phyloP scores from a whole-genome alignment of 2,113 vertebrate species.

The Asarcornis scutulata region DNA sequence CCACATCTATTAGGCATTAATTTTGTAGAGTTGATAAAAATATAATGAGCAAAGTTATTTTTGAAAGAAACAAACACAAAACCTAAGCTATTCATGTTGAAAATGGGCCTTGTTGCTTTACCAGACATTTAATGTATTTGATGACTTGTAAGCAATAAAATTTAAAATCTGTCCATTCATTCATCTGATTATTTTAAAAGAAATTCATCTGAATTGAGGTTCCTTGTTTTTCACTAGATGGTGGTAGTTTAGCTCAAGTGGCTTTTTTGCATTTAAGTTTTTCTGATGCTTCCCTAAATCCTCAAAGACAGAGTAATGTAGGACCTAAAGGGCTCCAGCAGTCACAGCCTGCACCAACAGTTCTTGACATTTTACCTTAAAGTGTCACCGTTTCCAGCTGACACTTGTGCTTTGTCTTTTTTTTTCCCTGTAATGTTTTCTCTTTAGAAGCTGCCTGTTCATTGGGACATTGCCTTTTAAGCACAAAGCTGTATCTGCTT shows the following conservation, averaged over 20 bases:
- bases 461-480: not conserved
- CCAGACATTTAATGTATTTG: not conserved
- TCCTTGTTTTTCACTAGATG: not conserved
- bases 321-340: not conserved
- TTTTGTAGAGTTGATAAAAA: not conserved
- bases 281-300: not conserved
- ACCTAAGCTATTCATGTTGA: not conserved
- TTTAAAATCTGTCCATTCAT: constrained; percentile 65
- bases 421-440: not conserved
- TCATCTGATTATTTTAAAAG: not conserved
- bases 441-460: not conserved
- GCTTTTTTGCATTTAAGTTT: not conserved
- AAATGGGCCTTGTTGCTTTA: not conserved
- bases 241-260: not conserved
- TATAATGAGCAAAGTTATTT: not conserved
- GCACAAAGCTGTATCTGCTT: constrained; percentile 15
- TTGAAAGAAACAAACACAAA: not conserved
- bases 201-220: not conserved
- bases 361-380: not conserved
- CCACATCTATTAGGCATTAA: not conserved
- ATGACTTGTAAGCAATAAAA: constrained; percentile 20
- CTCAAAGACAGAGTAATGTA: not conserved
- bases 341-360: not conserved
- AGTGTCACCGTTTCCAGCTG: not conserved
- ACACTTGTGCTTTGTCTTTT: not conserved